Conservation (phyloP, 2,888 invertebrate species). For the Hybos culiciformis region DNA sequence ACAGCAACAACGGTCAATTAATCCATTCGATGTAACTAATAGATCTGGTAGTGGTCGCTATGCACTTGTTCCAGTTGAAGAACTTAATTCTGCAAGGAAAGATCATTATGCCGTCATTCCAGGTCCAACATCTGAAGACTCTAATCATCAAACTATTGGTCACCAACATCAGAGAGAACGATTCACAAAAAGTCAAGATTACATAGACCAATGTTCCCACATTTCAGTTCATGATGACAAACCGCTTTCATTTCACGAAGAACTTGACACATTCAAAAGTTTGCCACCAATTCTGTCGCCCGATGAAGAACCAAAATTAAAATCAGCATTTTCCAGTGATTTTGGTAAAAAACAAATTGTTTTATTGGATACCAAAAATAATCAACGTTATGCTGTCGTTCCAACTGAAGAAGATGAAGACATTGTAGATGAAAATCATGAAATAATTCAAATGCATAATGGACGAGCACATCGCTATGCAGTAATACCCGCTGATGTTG, state of each 20-base stretch:
- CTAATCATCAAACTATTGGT: constrained; percentile 15
- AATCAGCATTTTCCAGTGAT: constrained; percentile 35
- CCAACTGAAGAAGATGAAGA: constrained; percentile 48
- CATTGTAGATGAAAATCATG: constrained; percentile 34
- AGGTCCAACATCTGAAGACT: constrained; percentile 22
- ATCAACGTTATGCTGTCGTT: constrained; percentile 48
- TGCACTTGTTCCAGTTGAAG: constrained; percentile 41
- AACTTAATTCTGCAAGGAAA: constrained; percentile 21
- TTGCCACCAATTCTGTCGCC: constrained; percentile 24
- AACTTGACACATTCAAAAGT: constrained; percentile 27
- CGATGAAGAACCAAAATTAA: constrained; percentile 20
- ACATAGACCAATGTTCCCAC: constrained; percentile 25
- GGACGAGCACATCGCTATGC: constrained; percentile 41
- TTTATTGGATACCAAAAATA: constrained; percentile 41
- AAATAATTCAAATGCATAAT: constrained; percentile 36
- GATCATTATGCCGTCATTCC: constrained; percentile 33
- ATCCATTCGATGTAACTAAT: neutral
- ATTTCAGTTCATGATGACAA: constrained; percentile 20
- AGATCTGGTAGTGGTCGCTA: constrained; percentile 34
- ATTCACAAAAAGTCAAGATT: constrained; percentile 31
- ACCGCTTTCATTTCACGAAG: constrained; percentile 24
- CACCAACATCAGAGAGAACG: constrained; percentile 33
- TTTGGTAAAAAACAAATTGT: constrained; percentile 34
- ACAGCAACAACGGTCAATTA: no score
- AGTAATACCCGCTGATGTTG: constrained; percentile 44